Evolutionary conservation across 2,888 invertebrate genomes (phyloP), one percentile per base, ranked within the genome.

Genomic region (Lasiommata megera): DNA sequence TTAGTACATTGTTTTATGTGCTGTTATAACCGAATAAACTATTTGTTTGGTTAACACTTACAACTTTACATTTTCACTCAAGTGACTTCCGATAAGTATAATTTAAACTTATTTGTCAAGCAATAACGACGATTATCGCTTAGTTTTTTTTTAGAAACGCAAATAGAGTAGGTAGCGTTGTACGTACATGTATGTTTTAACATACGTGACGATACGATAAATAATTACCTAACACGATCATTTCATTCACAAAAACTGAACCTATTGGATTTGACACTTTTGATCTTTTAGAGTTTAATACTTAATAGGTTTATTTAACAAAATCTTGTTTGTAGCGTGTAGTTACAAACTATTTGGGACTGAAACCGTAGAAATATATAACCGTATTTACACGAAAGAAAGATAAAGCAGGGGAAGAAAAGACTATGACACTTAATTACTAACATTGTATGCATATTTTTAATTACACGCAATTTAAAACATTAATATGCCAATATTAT

Each of bases 201-300:
- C 51, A 62, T 73, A 82, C 82, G 82, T 83, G 80, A 74, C 75
- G 72, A 66, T 66, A 52, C 71, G 66, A 66, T 74, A 68, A 74
- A 69, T 77, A 72, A 66, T 63, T 64, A 64, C 68, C 72, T 67
- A 23, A 23, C 23, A 63, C 68, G 72, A 70, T 72, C 63, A 60
- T 65, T 63, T 66, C 73, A 74, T 76, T 76, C 69, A 74, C 69
- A 79, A 78, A 78, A 79, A 76, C 61, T 59, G 37, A 3, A 34
- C 1, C 3, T 67, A 70, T 75, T 77, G 71, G 75, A 68, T 72
- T 71, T 77, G 71, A 76, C 76, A 75, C 68, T 55, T 41, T 23
- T 61, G 64, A 60, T 66, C 67, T 68, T 64, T 60, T 57, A 63
- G n/a, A n/a, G n/a, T n/a, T n/a, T n/a, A n/a, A n/a, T n/a, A n/a